Percentiles rank a stretch among this genome's conserved stretches.
phyloP scores from a whole-genome alignment of 2,113 vertebrate species.

The Colistium nudipinnis region DNA sequence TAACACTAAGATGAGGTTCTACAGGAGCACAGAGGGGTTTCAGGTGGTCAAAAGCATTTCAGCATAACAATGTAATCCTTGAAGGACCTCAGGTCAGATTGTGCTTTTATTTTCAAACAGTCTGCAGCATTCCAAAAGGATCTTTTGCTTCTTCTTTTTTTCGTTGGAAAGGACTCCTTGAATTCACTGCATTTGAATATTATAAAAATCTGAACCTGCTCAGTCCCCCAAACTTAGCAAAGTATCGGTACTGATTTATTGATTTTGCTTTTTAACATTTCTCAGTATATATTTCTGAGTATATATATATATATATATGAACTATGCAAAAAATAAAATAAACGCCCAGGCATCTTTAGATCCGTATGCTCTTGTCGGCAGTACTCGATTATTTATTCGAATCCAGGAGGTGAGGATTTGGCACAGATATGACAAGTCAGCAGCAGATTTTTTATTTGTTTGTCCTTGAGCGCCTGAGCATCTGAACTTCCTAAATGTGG shows the following conservation, averaged over 20 bases:
- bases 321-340: background rate
- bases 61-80: background rate
- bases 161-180: too few species aligned
- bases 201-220: background rate
- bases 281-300: background rate
- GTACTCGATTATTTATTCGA: background rate
- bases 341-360: background rate
- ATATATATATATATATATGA: background rate
- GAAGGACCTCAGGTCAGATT: background rate
- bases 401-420: too few species aligned
- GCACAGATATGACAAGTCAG: background rate
- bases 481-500: background rate
- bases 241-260: too few species aligned
- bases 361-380: background rate
- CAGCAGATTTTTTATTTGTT: background rate
- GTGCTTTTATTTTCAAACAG: background rate
- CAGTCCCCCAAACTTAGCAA: background rate
- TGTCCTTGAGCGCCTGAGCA: background rate
- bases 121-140: background rate
- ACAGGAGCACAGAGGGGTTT: background rate
- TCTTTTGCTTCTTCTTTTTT: too few species aligned
- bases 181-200: background rate
- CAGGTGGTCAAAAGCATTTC: background rate
- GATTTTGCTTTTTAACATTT: too few species aligned
- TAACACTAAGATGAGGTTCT: background rate